Conservation (phyloP, 2,797 vertebrate species). For the Mormyrops boulengeri region DNA sequence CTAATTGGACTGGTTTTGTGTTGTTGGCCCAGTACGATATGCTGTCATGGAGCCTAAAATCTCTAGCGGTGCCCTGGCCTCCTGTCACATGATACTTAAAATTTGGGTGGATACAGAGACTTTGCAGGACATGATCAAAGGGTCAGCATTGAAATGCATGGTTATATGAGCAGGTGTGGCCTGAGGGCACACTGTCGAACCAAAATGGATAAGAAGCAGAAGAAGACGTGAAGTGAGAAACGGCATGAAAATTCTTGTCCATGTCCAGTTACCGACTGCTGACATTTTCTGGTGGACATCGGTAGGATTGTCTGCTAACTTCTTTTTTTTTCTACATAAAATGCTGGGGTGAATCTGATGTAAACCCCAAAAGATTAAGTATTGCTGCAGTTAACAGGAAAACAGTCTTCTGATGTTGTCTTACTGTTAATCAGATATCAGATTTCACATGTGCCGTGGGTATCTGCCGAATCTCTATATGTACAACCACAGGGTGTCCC, state of each 20-base stretch:
- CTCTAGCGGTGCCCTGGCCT: not conserved
- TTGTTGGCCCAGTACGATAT: not conserved
- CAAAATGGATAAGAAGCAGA: not conserved
- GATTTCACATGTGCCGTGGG: not conserved
- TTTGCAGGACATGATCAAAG: not conserved
- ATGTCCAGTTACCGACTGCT: not conserved
- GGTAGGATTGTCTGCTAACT: not conserved
- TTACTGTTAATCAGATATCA: not conserved
- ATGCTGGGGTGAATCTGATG: not conserved
- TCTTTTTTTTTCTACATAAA: not conserved
- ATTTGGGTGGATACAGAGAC: not conserved
- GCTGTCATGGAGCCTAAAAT: not conserved
- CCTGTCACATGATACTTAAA: not conserved
- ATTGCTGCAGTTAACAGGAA: not conserved
- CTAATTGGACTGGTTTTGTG: not conserved
- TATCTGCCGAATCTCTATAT: not conserved
- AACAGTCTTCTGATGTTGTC: not conserved
- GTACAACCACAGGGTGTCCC: not conserved
- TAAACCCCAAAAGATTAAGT: not conserved
- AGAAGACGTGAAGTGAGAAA: too few relatives aligned
- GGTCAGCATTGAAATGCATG: not conserved
- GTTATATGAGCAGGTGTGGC: not conserved
- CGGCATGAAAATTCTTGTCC: not conserved
- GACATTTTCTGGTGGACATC: not conserved
- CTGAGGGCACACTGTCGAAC: not conserved